Percentiles rank a stretch among this genome's conserved stretches.
These are phyloP conservation scores for Agonopterix heracliana DNA, from an alignment of 2,888 invertebrate species.

Conservation along the genomic window DNA sequence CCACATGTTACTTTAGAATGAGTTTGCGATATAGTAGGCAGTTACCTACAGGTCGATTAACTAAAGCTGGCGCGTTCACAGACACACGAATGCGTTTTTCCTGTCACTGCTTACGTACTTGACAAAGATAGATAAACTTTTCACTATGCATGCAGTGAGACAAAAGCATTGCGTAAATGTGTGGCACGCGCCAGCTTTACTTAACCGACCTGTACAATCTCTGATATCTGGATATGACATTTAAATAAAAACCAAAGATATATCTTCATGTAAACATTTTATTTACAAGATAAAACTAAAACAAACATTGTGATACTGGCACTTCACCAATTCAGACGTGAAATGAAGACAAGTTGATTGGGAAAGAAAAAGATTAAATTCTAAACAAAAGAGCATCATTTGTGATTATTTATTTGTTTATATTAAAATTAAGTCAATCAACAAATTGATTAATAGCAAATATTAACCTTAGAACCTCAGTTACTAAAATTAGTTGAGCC, in stretches of 20 bases:
- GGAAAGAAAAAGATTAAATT: slow-evolving; percentile 7
- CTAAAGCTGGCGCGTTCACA: no score
- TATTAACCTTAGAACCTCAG: neutral
- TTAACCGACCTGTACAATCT: no score
- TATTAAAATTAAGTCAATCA: slow-evolving; percentile 6
- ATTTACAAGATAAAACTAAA: slow-evolving; percentile 22
- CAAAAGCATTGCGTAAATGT: no score
- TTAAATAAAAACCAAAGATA: slow-evolving; percentile 3
- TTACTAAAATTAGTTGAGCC: no score
- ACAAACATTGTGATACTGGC: slow-evolving; percentile 21
- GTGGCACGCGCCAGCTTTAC: no score
- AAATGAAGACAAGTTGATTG: slow-evolving; percentile 3
- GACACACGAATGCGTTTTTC: no score
- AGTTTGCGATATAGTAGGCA: no score
- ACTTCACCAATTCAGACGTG: slow-evolving; percentile 12
- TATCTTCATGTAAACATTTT: slow-evolving; percentile 21
- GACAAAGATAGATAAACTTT: no score
- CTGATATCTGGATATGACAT: neutral
- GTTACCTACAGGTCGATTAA: no score
- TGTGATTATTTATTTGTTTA: neutral
- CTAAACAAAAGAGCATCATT: neutral
- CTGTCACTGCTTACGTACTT: no score
- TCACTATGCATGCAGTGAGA: no score
- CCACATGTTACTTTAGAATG: no score
- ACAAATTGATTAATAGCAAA: slow-evolving; percentile 9